Conservation (phyloP, 2,113 vertebrate genomes). For the Smithornis capensis region DNA sequence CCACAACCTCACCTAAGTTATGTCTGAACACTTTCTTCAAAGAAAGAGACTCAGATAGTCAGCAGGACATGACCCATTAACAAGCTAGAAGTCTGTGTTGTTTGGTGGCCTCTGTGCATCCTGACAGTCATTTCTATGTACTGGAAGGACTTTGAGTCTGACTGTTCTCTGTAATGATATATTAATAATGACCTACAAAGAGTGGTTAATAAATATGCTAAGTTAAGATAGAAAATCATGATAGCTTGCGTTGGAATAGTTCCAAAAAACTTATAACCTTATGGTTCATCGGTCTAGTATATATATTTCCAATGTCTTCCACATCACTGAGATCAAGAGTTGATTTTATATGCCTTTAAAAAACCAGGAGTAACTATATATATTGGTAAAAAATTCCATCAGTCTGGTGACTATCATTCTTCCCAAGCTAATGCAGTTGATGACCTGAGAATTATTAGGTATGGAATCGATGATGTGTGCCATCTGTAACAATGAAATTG, state of each 20-base stretch:
- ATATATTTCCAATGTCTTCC: neutral
- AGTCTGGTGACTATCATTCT: neutral
- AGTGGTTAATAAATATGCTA: neutral
- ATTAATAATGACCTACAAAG: neutral
- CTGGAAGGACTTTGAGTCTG: neutral
- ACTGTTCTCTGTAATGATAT: neutral
- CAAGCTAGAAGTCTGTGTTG: neutral
- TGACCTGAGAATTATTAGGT: neutral
- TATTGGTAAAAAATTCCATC: neutral
- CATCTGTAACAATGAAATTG: neutral
- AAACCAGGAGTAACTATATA: neutral
- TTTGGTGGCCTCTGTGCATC: neutral
- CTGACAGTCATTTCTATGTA: neutral
- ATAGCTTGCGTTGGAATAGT: neutral
- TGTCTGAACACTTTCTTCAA: neutral
- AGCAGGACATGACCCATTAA: rapidly evolving
- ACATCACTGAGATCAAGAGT: neutral
- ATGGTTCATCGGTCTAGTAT: neutral
- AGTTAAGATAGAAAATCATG: neutral
- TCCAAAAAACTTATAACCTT: neutral
- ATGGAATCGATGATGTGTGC: neutral
- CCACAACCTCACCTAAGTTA: neutral
- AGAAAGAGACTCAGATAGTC: neutral
- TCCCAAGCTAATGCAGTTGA: neutral
- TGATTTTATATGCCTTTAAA: neutral